Evolutionary conservation across 2,888 invertebrate genomes (phyloP).

Genomic region (Pterobdella sp.): DNA sequence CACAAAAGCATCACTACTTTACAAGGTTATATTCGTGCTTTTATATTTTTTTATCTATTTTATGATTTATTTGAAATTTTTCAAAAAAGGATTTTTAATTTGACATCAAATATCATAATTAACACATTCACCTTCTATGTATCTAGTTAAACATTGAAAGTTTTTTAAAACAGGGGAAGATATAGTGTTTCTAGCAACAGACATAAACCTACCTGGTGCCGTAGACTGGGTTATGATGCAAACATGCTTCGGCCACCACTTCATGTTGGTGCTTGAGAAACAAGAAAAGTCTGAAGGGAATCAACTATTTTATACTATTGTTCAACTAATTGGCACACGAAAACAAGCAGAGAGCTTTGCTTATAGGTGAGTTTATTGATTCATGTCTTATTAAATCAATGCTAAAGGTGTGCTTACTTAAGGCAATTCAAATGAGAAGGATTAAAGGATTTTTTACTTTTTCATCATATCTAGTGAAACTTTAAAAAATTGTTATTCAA

Average conservation of each 20-base stretch:
- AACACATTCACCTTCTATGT: not conserved
- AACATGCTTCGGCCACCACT: constrained; percentile 96
- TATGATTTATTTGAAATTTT: not conserved
- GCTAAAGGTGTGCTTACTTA: no score
- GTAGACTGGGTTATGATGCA: constrained; percentile 99
- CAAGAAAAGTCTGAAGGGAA: constrained; percentile 72
- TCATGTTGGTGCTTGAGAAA: constrained; percentile 97
- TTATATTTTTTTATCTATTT: not conserved
- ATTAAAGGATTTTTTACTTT: no score
- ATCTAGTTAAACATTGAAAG: no score
- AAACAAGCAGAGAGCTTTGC: constrained; percentile 99
- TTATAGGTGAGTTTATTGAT: constrained; percentile 60
- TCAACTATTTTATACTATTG: constrained; percentile 70
- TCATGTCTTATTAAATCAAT: not conserved
- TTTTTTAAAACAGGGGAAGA: constrained; percentile 75
- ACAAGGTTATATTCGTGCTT: constrained; percentile 57
- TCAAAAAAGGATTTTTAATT: no score
- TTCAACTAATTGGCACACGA: constrained; percentile 93
- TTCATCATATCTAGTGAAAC: no score
- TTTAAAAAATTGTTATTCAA: no score
- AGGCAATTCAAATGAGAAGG: no score
- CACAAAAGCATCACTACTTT: constrained; percentile 95
- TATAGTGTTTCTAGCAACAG: constrained; percentile 97
- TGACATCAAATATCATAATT: no score
- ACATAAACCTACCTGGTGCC: constrained; percentile 96